A percentile compares a stretch with the other conserved stretches of the same genome.
These are phyloP conservation scores for Syrmaticus mikado DNA, from an alignment of 2,113 vertebrate genomes.

Conservation along the genomic window DNA sequence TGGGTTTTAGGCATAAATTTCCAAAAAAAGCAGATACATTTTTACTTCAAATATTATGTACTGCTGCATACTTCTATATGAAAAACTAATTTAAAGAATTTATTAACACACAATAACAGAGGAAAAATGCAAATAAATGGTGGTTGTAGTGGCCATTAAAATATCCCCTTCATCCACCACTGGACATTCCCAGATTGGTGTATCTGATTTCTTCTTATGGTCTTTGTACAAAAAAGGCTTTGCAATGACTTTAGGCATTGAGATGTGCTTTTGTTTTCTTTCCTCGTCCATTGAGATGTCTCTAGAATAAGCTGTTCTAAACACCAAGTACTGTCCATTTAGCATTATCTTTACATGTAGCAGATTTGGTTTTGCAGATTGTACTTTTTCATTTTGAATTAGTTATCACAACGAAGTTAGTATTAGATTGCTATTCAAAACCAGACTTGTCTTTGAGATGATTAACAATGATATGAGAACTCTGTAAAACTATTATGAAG, in stretches of 20 bases:
- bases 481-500: neutral
- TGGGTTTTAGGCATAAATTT: constrained; percentile 1
- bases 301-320: neutral
- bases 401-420: neutral
- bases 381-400: neutral
- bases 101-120: neutral
- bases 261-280: neutral
- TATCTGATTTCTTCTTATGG: neutral
- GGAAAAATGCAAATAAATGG: neutral
- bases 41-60: neutral
- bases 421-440: neutral
- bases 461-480: neutral
- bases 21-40: constrained; percentile 6
- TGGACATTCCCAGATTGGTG: neutral
- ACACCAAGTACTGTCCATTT: neutral
- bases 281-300: neutral
- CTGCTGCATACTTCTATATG: neutral
- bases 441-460: neutral
- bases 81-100: neutral
- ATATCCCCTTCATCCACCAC: neutral
- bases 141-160: neutral
- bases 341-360: neutral
- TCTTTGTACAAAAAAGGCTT: neutral
- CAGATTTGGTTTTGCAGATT: neutral
- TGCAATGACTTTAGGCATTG: neutral